Evolutionary conservation across 2,113 vertebrate genomes (phyloP), one percentile per base, ranked within the genome.

Genomic region (Gyps fulvus): DNA sequence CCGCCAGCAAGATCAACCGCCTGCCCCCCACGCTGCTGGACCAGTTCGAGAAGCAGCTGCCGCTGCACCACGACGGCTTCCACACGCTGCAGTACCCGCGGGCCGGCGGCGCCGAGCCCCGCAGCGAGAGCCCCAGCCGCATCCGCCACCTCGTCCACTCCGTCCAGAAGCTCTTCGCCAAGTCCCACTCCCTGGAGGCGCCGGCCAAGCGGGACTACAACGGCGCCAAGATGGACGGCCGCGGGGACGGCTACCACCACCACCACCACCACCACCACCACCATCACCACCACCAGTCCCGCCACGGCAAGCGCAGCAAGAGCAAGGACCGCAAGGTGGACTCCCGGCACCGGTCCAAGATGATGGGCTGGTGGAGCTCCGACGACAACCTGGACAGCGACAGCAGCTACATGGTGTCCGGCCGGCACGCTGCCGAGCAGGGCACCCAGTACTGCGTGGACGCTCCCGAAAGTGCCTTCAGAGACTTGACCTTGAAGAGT

Each of bases 351-450:
- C 99, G 99, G 82, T 98, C 99, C 98, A 98, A 99, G 97, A 98
- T 99, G 25, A 98, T 99, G 34, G 99, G 99, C 93, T 99, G 99
- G 99, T 99, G 99, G 99, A 99, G 99, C 98, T 99, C 99, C 2
- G 99, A 99, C 0, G 99, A 99, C 97, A 99, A 99, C 98, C 97
- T 99, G 98, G 99, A 99, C 98, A 99, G 99, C 22, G 99, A 99
- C 96, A 99, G 99, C 85, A 99, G 99, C 98, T 99, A 99, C 97
- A 98, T 99, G 96, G 99, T 99, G 96, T 98, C 98, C 0, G 94
- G 98, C 72, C 97, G 98, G 49, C 98, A 98, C 22, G 98, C 97
- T 58, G 83, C 98, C 58, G 97, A 98, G 83, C 98, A 98, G 79
- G 97, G 97, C 91, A 95, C 95, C 92, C 98, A 99, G 96, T 98